Percentiles rank a stretch among this genome's conserved stretches.
Conservation (phyloP, 2,113 vertebrate species). For the Cavia aperea region DNA sequence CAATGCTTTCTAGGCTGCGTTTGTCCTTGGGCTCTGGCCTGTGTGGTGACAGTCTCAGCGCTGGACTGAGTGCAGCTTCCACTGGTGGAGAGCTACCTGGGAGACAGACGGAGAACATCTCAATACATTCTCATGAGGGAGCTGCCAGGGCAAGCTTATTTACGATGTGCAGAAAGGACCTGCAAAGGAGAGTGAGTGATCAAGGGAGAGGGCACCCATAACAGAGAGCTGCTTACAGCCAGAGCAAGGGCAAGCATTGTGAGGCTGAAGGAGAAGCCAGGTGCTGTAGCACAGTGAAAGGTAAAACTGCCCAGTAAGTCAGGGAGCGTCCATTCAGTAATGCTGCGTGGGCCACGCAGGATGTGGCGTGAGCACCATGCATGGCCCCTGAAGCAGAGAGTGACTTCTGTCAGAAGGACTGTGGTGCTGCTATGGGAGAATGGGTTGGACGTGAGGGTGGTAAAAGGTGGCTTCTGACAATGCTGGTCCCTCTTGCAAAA, state of each 20-base stretch:
- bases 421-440: neutral
- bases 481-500: neutral
- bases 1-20: neutral
- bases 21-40: neutral
- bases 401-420: neutral
- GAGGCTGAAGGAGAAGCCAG: neutral
- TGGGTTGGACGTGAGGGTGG: neutral
- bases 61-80: neutral
- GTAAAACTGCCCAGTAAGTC: neutral
- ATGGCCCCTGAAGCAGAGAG: neutral
- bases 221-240: neutral
- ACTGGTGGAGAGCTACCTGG: neutral
- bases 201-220: too few relatives aligned
- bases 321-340: neutral
- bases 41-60: neutral
- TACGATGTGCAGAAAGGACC: neutral
- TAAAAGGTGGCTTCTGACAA: neutral
- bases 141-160: neutral
- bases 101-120: neutral
- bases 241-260: neutral
- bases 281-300: fast-evolving
- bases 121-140: neutral
- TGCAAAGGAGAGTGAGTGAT: neutral
- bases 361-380: fast-evolving
- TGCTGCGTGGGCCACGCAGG: neutral